phyloP scores from a whole-genome alignment of 2,797 vertebrate genomes.

The Hydrophis major region DNA sequence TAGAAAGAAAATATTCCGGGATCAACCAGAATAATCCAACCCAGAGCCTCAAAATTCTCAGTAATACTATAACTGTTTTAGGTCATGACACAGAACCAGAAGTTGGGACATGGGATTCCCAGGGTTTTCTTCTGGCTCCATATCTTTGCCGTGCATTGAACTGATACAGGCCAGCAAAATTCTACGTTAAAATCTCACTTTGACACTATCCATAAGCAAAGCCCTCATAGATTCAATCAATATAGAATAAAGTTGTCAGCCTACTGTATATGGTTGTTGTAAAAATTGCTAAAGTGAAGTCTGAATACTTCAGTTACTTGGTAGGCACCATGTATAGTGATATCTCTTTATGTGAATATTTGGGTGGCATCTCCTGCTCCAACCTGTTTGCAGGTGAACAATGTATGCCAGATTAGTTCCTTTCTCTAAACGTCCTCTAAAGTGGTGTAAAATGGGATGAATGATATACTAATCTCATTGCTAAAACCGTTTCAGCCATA shows the following conservation, averaged over 20 bases:
- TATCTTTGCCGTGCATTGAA: not conserved
- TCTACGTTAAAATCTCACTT: not conserved
- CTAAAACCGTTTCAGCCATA: not conserved
- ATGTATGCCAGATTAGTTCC: not conserved
- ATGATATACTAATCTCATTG: not conserved
- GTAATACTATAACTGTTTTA: not conserved
- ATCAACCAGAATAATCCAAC: not conserved
- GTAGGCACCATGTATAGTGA: not conserved
- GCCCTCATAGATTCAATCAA: not conserved
- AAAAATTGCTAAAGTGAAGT: not conserved
- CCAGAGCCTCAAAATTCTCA: not conserved
- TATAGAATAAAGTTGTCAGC: not conserved
- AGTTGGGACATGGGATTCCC: not conserved
- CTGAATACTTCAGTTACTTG: not conserved
- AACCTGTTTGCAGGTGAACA: not conserved
- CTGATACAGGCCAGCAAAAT: not conserved
- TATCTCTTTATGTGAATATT: not conserved
- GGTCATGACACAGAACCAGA: not conserved
- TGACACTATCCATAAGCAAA: not conserved
- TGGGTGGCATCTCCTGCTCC: not conserved
- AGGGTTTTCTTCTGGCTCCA: not conserved
- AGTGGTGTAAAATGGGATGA: slow-evolving; percentile 3
- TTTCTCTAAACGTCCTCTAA: slow-evolving; percentile 17
- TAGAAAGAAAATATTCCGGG: not conserved
- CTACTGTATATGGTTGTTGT: not conserved